A percentile compares a stretch with the other conserved stretches of the same genome.
phyloP scores from a whole-genome alignment of 2,113 vertebrate genomes.

The Girardinichthys multiradiatus region DNA sequence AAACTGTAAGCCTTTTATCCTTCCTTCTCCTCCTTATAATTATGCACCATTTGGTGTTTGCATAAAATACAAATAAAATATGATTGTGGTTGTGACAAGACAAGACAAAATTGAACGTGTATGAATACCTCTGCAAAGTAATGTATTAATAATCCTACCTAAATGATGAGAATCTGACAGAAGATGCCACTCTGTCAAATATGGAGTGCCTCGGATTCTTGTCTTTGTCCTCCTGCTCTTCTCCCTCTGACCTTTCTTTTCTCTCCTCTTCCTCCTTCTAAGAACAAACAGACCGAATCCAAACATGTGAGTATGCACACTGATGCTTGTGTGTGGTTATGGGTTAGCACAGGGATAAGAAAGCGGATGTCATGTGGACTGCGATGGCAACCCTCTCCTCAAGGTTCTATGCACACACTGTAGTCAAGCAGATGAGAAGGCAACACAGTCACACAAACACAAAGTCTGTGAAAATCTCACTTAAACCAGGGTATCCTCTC shows the following conservation, averaged over 20 bases:
- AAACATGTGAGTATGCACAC: slow-evolving; percentile 1
- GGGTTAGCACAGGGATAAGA: slow-evolving; percentile 5
- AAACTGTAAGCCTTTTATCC: neutral
- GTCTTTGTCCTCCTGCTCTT: slow-evolving; percentile 54
- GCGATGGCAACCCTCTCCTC: slow-evolving; percentile 24
- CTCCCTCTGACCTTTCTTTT: slow-evolving; percentile 42
- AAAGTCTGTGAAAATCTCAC: slow-evolving; percentile 2
- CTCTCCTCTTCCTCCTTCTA: slow-evolving; percentile 43
- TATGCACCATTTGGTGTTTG: neutral
- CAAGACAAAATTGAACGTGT: neutral
- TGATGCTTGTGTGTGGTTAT: slow-evolving; percentile 11
- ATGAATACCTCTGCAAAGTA: neutral
- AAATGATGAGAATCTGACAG: slow-evolving; percentile 78
- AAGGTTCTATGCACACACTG: slow-evolving; percentile 26
- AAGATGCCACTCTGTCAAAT: slow-evolving; percentile 74
- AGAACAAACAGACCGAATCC: slow-evolving; percentile 20
- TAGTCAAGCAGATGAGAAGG: slow-evolving; percentile 20
- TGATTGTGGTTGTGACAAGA: neutral
- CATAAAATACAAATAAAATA: neutral
- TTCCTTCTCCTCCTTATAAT: neutral
- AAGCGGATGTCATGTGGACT: slow-evolving; percentile 32
- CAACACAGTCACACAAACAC: slow-evolving; percentile 21
- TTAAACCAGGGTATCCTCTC: slow-evolving; percentile 21
- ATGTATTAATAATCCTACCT: slow-evolving; percentile 64
- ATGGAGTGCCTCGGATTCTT: slow-evolving; percentile 66